phyloP scores from a whole-genome alignment of 64 coral and sea anemone genomes.

The Orbicella faveolata region DNA sequence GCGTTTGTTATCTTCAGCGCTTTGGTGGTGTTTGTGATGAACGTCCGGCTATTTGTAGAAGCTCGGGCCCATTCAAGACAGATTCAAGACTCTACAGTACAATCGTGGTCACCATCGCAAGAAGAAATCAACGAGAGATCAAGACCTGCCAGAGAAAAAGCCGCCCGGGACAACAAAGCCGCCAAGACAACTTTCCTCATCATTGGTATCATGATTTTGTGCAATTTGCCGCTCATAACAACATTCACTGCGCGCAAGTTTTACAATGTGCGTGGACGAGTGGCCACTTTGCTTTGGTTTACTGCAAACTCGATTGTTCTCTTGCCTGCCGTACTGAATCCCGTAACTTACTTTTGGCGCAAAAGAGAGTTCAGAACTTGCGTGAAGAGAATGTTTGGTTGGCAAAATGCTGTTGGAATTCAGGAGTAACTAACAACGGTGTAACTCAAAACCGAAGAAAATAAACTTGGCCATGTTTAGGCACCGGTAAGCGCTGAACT shows the following conservation, averaged over 20 bases:
- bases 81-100: not conserved
- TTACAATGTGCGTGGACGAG: constrained; percentile 25
- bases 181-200: constrained; percentile 32
- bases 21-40: constrained; percentile 19
- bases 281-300: constrained; percentile 48
- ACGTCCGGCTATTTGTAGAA: constrained; percentile 29
- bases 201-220: constrained; percentile 29
- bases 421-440: not conserved
- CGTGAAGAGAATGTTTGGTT: constrained; percentile 23
- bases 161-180: constrained; percentile 29
- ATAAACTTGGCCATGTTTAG: not conserved
- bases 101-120: not conserved
- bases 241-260: constrained; percentile 52
- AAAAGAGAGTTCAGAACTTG: constrained; percentile 41
- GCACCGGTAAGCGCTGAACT: no score
- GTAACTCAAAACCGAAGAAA: not conserved
- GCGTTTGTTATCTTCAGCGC: constrained; percentile 33
- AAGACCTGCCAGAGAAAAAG: not conserved
- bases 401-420: not conserved
- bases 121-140: not conserved
- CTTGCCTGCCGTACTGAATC: constrained; percentile 24
- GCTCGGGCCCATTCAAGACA: not conserved
- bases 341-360: constrained; percentile 57
- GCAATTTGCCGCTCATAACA: constrained; percentile 56
- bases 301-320: constrained; percentile 40